Conservation (phyloP, 2,888 invertebrate genomes). For the Calliphora vomitoria region DNA sequence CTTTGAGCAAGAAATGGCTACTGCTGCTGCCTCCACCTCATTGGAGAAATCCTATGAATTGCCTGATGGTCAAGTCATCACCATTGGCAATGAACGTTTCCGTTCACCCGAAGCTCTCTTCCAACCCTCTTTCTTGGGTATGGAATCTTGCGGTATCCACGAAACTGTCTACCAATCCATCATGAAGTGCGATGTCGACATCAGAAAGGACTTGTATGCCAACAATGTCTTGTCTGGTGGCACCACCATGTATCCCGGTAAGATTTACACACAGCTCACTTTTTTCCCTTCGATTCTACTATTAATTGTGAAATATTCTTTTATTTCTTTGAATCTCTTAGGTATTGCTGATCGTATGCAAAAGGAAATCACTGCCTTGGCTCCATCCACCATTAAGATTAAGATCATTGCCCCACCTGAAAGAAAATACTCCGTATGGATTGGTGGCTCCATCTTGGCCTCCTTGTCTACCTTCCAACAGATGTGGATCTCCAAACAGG, state of each 20-base stretch:
- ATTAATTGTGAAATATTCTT: background rate
- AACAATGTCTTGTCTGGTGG: conserved; percentile 96
- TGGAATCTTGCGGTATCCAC: conserved; percentile 96
- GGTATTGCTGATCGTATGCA: conserved; percentile 95
- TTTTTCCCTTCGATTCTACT: background rate
- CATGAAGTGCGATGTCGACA: conserved; percentile 98
- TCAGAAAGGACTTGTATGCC: conserved; percentile 96
- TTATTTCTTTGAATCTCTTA: conserved; percentile 63
- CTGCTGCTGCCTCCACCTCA: conserved; percentile 95
- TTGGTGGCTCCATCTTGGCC: conserved; percentile 93
- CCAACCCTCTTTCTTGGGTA: conserved; percentile 94
- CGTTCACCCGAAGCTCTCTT: conserved; percentile 97
- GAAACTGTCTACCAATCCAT: conserved; percentile 98
- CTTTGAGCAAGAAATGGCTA: conserved; percentile 98
- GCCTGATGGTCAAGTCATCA: conserved; percentile 96
- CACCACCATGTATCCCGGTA: conserved; percentile 94
- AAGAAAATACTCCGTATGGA: conserved; percentile 96
- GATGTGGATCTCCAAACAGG: conserved; percentile 97
- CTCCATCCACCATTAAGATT: conserved; percentile 96
- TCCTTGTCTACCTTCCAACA: conserved; percentile 95
- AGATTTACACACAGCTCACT: conserved; percentile 18
- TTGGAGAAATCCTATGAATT: conserved; percentile 98
- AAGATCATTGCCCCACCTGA: conserved; percentile 97
- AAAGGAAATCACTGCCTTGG: conserved; percentile 95
- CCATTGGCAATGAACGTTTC: conserved; percentile 97